These are phyloP conservation scores for Tanytarsus gracilentus DNA, from an alignment of 2,888 invertebrate species.

Conservation along the genomic window DNA sequence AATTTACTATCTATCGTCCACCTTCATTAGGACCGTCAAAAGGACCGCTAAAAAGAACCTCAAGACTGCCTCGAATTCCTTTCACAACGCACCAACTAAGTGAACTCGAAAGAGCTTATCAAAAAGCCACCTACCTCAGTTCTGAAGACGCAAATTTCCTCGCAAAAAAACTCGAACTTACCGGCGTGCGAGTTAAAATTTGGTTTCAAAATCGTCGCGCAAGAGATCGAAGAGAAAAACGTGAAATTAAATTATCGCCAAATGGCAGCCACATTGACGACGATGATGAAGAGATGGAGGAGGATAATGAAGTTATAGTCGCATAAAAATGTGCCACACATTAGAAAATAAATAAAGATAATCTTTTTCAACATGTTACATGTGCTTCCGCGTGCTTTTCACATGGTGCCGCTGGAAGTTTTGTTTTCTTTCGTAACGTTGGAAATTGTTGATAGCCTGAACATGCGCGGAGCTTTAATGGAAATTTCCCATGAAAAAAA, in stretches of 20 bases:
- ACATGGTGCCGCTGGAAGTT: too few species aligned
- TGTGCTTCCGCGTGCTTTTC: too few species aligned
- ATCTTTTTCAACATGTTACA: too few species aligned
- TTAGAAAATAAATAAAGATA: too few species aligned
- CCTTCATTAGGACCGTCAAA: constrained; percentile 35
- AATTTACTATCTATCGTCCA: constrained; percentile 2
- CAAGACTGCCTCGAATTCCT: constrained; percentile 58
- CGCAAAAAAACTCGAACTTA: constrained; percentile 51
- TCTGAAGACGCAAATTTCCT: constrained; percentile 55
- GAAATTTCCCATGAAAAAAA: too few species aligned
- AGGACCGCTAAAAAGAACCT: constrained; percentile 46
- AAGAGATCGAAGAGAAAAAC: constrained; percentile 59
- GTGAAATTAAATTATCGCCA: constrained; percentile 32
- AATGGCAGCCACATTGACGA: neutral
- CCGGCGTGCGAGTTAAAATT: constrained; percentile 62
- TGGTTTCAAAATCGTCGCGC: constrained; percentile 79
- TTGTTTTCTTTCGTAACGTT: too few species aligned
- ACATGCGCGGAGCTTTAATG: too few species aligned
- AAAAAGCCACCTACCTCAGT: constrained; percentile 54
- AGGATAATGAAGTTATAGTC: constrained; percentile 23
- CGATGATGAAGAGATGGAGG: too few species aligned
- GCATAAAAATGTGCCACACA: neutral
- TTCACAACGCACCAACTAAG: constrained; percentile 57
- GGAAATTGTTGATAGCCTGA: too few species aligned
- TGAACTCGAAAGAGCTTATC: constrained; percentile 55